Conservation (phyloP, 2,888 invertebrate species). For the Drosophila melanosoma region DNA sequence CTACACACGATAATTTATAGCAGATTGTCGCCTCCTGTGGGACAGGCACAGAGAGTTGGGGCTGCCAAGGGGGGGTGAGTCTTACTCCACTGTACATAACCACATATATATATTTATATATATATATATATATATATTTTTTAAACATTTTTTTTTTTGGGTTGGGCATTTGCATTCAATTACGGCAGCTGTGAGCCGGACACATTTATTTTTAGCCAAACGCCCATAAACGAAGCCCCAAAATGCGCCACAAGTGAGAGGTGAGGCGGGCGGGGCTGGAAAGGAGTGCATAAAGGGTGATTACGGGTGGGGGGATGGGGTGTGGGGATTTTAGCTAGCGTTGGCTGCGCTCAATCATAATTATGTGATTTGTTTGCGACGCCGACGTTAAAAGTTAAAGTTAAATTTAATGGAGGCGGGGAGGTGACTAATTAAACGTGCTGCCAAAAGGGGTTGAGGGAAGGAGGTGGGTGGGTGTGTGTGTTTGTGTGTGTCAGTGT, state of each 20-base stretch:
- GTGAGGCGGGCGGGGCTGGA: not conserved
- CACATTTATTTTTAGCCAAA: conserved; percentile 80
- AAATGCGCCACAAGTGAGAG: conserved; percentile 46
- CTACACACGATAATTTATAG: conserved; percentile 83
- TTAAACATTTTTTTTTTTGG: conserved; percentile 52
- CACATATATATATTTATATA: conserved; percentile 32
- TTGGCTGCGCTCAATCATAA: conserved; percentile 82
- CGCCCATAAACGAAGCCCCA: conserved; percentile 71
- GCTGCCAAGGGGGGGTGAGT: conserved; percentile 4
- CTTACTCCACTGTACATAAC: conserved; percentile 48
- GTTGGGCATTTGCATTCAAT: conserved; percentile 83
- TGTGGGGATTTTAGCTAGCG: conserved; percentile 32
- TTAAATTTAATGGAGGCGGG: conserved; percentile 10
- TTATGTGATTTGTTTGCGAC: conserved; percentile 83
- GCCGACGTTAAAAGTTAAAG: conserved; percentile 33
- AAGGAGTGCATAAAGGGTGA: conserved; percentile 8
- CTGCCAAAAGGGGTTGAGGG: conserved; percentile 5
- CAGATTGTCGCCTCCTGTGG: conserved; percentile 74
- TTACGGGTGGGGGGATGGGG: not conserved
- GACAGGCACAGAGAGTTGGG: not conserved
- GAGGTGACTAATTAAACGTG: conserved; percentile 67
- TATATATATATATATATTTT: not conserved
- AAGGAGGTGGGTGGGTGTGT: not conserved
- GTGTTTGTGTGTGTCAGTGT: conserved; percentile 2
- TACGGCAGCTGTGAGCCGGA: conserved; percentile 79